Base-by-base conservation (phyloP, 2,797 vertebrate genomes). In the Ataeniobius toweri region DNA sequence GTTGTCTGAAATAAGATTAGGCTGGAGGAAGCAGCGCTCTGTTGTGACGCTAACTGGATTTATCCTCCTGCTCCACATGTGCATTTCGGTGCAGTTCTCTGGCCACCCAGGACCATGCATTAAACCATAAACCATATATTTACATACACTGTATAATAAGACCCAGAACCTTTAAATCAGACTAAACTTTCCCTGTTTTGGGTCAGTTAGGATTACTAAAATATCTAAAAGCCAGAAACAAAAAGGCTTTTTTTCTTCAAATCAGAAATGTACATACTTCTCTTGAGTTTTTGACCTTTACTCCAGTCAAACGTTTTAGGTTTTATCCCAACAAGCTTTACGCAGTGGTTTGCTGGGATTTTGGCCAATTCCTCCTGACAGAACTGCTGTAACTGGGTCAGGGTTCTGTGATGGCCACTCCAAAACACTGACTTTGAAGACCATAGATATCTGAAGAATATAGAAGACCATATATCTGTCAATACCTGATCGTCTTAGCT, bases 1-100 rank as follows among this genome's bases (percentile, higher is more conserved):
- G 74, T 87, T 86, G 80, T 83, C 68, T 46, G 69, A 76, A 89
- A 83, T 78, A 75, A 82, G 86, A 93, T 90, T 81, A 92, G 46
- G 75, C 73, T 2, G 13, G 24, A 79, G 80, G 80, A 75, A 59
- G 79, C 1, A 4, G 63, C 6, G 28, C 69, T 76, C 74, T 53
- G 50, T 83, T 70, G 50, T 80, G 81, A 78, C 78, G 81, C 80
- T 79, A 82, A 85, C 69, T 85, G 89, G 83, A 91, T 93, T 88
- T 88, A 87, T 80, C 5, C 69, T 82, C 71, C 68, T 18, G 14
- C 79, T 84, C 78, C 69, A 72, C 75, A 77, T 87, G 78, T 83
- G 83, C 14, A 0, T 75, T 71, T 78, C 75, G 48, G n/a, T 76
- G 74, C 65, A 18, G 6, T 68, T 68, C 72, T 71, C 53, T 12